Conservation (phyloP, 1,140 invertebrate species). For the Bombus pyrosoma region DNA sequence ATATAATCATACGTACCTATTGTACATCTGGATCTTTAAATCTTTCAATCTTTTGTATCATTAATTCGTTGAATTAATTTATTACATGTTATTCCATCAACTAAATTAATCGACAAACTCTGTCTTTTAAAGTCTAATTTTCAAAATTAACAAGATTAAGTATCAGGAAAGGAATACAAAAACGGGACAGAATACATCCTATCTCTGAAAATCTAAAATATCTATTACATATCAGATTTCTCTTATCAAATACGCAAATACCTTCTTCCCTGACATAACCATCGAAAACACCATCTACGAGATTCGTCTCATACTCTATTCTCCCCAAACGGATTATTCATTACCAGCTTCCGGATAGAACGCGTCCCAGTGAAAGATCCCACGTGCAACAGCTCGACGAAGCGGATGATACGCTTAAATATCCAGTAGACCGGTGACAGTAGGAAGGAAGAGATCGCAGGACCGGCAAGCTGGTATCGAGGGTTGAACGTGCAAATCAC, state of each 20-base stretch:
- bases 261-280: too few relatives aligned
- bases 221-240: too few relatives aligned
- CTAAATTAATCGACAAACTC: too few relatives aligned
- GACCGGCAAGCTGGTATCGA: neutral
- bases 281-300: neutral
- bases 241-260: too few relatives aligned
- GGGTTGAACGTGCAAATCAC: conserved; percentile 68
- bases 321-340: conserved; percentile 9
- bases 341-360: neutral
- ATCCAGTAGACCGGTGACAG: conserved; percentile 48
- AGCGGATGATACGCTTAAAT: conserved; percentile 25
- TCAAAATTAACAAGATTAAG: neutral
- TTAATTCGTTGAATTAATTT: too few relatives aligned
- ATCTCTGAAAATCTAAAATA: too few relatives aligned
- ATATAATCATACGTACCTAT: too few relatives aligned
- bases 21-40: too few relatives aligned
- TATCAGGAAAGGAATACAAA: too few relatives aligned
- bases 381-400: conserved; percentile 5
- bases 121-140: neutral
- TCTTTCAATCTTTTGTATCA: too few relatives aligned
- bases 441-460: conserved; percentile 54
- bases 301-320: neutral
- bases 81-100: too few relatives aligned
- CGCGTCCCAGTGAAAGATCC: neutral
- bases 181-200: too few relatives aligned